Percentiles rank a stretch among this genome's conserved stretches.
Conservation (phyloP, 2,113 vertebrate genomes). For the Capreolus pygargus region DNA sequence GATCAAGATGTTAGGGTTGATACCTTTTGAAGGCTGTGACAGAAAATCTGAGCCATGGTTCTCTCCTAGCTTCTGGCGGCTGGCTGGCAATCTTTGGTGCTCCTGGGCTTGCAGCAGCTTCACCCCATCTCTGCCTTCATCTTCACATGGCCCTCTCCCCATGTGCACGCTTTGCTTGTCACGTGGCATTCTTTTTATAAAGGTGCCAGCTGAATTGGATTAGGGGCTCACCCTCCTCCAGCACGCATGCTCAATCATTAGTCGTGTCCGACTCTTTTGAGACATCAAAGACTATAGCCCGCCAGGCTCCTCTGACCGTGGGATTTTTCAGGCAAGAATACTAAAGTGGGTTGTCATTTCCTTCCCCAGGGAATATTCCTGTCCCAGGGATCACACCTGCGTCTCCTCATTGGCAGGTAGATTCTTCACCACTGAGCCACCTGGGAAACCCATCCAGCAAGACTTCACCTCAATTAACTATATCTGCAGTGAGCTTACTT, state of each 20-base stretch:
- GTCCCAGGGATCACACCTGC: background rate
- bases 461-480: background rate
- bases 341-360: background rate
- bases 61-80: background rate
- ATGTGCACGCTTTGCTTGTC: background rate
- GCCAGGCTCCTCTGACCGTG: background rate
- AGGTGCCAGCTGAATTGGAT: background rate
- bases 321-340: background rate
- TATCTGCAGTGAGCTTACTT: background rate
- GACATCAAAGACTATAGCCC: background rate
- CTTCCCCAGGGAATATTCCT: background rate
- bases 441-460: background rate
- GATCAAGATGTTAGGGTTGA: background rate
- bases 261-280: background rate
- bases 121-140: background rate
- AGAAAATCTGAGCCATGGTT: background rate
- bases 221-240: background rate
- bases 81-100: background rate
- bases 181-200: background rate
- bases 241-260: background rate
- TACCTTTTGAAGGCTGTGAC: background rate
- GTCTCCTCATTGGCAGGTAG: background rate
- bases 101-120: background rate
- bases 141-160: background rate
- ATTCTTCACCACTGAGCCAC: background rate